Evolutionary conservation across 2,797 vertebrate species (phyloP), one percentile per base, ranked within the genome.

Genomic region (Hyperoplus immaculatus): DNA sequence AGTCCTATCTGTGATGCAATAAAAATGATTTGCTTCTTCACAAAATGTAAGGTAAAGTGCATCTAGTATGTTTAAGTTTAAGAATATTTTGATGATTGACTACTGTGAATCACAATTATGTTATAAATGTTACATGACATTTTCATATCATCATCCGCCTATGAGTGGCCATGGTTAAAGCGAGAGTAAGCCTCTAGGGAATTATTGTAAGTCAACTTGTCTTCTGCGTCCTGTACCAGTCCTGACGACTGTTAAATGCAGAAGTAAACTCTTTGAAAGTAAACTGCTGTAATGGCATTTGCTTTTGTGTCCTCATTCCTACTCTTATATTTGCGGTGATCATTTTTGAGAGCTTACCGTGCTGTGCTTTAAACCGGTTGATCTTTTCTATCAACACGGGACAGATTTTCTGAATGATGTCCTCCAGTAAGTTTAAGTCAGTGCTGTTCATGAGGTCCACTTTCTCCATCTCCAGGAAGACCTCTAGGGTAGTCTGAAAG

Each of bases 381-480:
- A 97, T 92, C 70, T 3, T 92, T 73, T 58, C 91, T 65, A 63
- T 68, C 51, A 97, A 84, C 55, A 63, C 13, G 4, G 94, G 96
- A 70, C 84, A 86, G 64, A 95, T 67, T 0, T 0, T 1, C n/a
- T 0, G 0, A 5, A 92, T 47, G 94, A 39, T 0, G 8, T 0
- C 29, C 86, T 96, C 93, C 86, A 99, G 72, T 1, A 76, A 8
- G 0, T 56, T 9, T 49, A 97, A 74, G 10, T 97, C 80, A 54
- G 90, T 75, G 54, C 91, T 70, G 67, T 15, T 75, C 80, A 99
- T 88, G 64, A 70, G 51, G 60, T 70, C 91, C 60, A 66, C 71
- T 73, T 94, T 95, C 87, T 98, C 97, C 94, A 98, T 74, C 71
- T 85, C 89, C 78, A 59, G 75, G 85, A 98, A 93, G 51, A 98